Evolutionary conservation across 2,113 vertebrate species (phyloP), one percentile per base, ranked within the genome.

Genomic region (Lates calcarifer): DNA sequence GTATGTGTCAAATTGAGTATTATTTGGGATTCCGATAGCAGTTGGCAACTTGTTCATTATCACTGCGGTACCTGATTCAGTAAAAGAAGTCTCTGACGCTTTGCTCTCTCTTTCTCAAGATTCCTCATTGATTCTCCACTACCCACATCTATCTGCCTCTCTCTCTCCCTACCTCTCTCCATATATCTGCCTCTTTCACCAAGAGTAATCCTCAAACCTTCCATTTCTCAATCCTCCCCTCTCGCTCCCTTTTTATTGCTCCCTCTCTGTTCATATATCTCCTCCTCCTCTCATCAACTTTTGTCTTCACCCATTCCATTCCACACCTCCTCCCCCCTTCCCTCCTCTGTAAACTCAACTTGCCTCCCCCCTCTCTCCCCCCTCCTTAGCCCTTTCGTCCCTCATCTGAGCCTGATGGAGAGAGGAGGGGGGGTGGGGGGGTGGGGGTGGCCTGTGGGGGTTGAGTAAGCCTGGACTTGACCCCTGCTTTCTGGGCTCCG

Each of bases 381-480:
- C 3, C 5, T 35, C 31, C 61, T 58, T 70, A 3, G 15, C 47
- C 37, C 35, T 22, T 63, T 53, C 76, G 43, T 78, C 69, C 31
- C 83, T 80, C 79, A 89, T 86, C 81, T 83, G 67, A 81, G 64
- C 39, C 41, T 87, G 86, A 88, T 86, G 83, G 82, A 82, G 74
- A 73, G 72, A 63, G 69, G 20, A n/a, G 66, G 51, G 74, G 28
- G 74, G 13, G 47, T 18, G 53, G 60, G 64, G 37, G n/a, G 37
- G n/a, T n/a, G 45, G 56, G 75, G 77, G 61, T 68, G 62, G 77
- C 6, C n/a, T 76, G 80, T 79, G 84, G 88, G 77, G 81, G 82
- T 86, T 88, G 89, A 81, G 85, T 91, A 95, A 96, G 93, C 94
- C 95, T 95, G 96, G 96, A 96, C 96, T 96, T 96, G 96, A 96